Conservation (phyloP, 2,888 invertebrate genomes). For the Agrochola macilenta region DNA sequence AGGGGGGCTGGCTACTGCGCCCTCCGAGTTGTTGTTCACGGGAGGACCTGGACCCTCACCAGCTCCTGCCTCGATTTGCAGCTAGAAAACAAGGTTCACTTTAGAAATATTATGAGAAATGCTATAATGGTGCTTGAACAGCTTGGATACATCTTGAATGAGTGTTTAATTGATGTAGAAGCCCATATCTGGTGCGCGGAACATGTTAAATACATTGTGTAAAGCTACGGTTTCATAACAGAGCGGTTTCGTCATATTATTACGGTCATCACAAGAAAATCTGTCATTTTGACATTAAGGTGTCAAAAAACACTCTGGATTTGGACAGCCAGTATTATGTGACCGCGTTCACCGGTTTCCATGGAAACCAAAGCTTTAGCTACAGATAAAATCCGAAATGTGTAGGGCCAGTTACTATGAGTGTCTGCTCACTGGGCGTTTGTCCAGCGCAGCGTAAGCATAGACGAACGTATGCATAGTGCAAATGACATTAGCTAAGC, state of each 20-base stretch:
- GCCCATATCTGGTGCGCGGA: background rate
- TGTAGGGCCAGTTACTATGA: background rate
- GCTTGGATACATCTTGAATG: background rate
- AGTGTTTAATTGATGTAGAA: background rate
- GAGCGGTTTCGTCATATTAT: too few species aligned
- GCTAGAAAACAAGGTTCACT: constrained; percentile 68
- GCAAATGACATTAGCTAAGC: background rate
- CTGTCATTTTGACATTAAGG: too few species aligned
- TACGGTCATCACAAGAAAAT: too few species aligned
- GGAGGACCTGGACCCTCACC: constrained; percentile 87
- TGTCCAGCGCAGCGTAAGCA: background rate
- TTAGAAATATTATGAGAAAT: background rate
- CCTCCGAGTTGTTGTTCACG: constrained; percentile 85
- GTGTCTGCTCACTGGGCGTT: too few species aligned
- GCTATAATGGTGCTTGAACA: too few species aligned
- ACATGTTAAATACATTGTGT: too few species aligned
- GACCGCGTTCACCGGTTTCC: too few species aligned
- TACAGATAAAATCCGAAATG: background rate
- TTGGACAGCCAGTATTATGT: too few species aligned
- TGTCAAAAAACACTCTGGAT: too few species aligned
- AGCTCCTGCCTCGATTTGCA: constrained; percentile 85
- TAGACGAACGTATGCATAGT: background rate
- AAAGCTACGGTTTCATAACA: too few species aligned
- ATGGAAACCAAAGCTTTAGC: too few species aligned
- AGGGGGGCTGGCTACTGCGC: constrained; percentile 82